Evolutionary conservation across 92 coral and sea anemone genomes (phyloP), one percentile per base, ranked within the genome.

Genomic region (Micromussa lordhowensis): DNA sequence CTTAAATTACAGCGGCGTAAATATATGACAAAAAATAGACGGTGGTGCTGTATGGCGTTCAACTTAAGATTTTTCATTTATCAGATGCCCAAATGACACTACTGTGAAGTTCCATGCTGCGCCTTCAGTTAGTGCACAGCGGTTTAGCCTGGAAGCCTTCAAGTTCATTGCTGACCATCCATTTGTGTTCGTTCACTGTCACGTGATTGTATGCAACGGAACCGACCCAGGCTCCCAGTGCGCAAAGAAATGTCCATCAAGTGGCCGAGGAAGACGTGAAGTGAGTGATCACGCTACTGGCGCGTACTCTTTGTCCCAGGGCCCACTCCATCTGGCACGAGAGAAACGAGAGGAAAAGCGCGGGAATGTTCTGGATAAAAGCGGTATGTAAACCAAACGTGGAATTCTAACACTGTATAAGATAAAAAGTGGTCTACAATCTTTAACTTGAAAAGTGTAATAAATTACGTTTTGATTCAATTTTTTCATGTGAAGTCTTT

Each of bases 121-220:
- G 28, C 83, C 77, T 57, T 19, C 85, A 24, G 53, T 16, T 11
- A 18, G 73, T 24, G 18, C 36, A 51, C 89, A 82, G 66, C 75
- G 86, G 81, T 90, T 90, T 86, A 90, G 92, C 75, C 73, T 90
- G 75, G 71, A 84, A 71, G 92, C 89, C 55, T 90, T 90, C 75
- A 85, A 90, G 85, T 90, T 90, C 81, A 81, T 90, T 16, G 92
- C 88, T 71, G 70, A 81, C 22, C 82, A 77, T 24, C 85, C 89
- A n/a, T 74, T 84, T 30, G 92, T 66, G 9, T 90, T 90, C 54
- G 75, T 90, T 78, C 89, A 90, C 66, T 90, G 92, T n/a, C n/a
- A n/a, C n/a, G n/a, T n/a, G n/a, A n/a, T n/a, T n/a, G n/a, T n/a
- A n/a, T n/a, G n/a, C n/a, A 78, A 89, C 63, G 88, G 88, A 0